Conservation (phyloP, 2,797 vertebrate genomes). For the Moxostoma hubbsi region DNA sequence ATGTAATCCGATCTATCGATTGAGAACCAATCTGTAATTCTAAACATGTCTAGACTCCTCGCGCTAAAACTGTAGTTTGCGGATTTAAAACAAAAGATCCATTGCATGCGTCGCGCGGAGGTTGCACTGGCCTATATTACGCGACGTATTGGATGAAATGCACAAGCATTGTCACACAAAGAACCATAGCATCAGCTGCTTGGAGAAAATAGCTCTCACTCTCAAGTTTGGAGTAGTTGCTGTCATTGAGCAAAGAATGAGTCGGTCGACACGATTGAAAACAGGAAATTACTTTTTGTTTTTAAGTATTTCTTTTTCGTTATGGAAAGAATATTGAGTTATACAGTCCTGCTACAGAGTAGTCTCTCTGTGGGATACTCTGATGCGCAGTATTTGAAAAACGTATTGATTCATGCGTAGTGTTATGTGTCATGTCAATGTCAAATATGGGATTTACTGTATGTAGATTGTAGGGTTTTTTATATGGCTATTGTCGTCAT, state of each 20-base stretch:
- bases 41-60: neutral
- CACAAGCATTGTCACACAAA: constrained; percentile 71
- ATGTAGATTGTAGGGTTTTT: neutral
- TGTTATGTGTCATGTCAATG: neutral
- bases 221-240: constrained; percentile 34
- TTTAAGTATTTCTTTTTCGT: neutral
- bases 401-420: constrained; percentile 6
- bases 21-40: no score
- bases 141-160: constrained; percentile 72
- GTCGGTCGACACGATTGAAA: neutral
- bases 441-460: neutral
- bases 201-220: constrained; percentile 50
- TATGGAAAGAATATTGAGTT: neutral
- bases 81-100: constrained; percentile 49
- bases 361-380: neutral
- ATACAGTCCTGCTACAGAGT: neutral
- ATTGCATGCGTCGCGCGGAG: constrained; percentile 13
- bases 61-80: neutral
- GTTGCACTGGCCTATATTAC: constrained; percentile 67
- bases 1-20: no score
- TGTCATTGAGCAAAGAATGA: neutral
- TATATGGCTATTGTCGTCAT: neutral
- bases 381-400: constrained; percentile 1
- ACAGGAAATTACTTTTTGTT: neutral
- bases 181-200: constrained; percentile 78